Base-by-base conservation (phyloP, 2,888 invertebrate species). In the Taenaris catops region DNA sequence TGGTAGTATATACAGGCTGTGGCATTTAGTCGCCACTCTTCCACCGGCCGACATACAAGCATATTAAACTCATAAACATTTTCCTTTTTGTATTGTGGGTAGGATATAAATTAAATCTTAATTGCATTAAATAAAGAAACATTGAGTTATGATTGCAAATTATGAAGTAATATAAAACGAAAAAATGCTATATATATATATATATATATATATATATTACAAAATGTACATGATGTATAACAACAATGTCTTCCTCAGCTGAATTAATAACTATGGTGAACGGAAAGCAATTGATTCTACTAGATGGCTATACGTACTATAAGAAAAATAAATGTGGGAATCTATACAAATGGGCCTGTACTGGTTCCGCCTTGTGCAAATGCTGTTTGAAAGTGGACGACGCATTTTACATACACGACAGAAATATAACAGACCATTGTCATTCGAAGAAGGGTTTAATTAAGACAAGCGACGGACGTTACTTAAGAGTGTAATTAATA, bases 241-340 rank as follows among this genome's bases (percentile, higher is more conserved):
- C n/a, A n/a, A n/a, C n/a, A 5, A 21, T 8, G n/a, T 26, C 20
- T 31, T 27, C 20, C 3, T 5, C 37, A 44, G 44, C 44, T 2
- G 25, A 37, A 25, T 8, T 44, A 5, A 25, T 44, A 26, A 41
- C 41, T 6, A 44, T 41, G 44, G 25, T 41, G 1, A 44, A 44
- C 17, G 44, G 44, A n/a, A 44, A 23, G 5, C 24, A 25, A 8
- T 34, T 44, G 8, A 23, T 41, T 1, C 12, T 41, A 10, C 8
- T 26, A 21, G 41, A 49, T 14, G 47, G 47, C 8, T 35, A 25
- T 6, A 41, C 44, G 1, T 44, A 41, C 12, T 44, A 44, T 8
- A 41, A 33, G 23, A 44, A 44, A 25, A 32, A 38, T 14, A 41
- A 26, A 24, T 29, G 24, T 8, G 33, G 38, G 1, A 11, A 14